Evolutionary conservation across 2,113 vertebrate genomes (phyloP), one percentile per base, ranked within the genome.

Genomic region (Ammodytes dubius): DNA sequence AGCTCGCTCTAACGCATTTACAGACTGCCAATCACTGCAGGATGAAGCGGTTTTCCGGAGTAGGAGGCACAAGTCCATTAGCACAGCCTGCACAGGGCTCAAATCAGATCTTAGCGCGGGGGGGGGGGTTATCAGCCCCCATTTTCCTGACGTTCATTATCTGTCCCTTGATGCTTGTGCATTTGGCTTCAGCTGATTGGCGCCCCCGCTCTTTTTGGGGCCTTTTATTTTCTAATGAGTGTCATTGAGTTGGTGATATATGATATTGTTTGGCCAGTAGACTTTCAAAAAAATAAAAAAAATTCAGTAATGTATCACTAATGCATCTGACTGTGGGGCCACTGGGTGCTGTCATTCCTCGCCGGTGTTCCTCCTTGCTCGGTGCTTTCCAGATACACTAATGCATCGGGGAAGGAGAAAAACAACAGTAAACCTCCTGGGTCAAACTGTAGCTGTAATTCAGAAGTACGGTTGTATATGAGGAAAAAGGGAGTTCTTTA

Each of bases 11-110:
- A 92, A 87, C 88, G 66, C 91, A 88, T 91, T 95, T 93, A 92
- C 80, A 73, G 93, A 52, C 90, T 93, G 94, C 91, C 95, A 94
- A 94, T 95, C 95, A 94, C 75, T 64, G 87, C 79, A 27, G 79
- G 90, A 90, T 90, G 87, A 94, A 92, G 92, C 89, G 90, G 75
- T 90, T 91, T 95, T 95, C 95, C 92, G 94, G 95, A 93, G 92
- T 90, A 68, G 84, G 91, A 93, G 94, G 93, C 91, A 92, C 90
- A 91, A 83, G 90, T 94, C 94, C 95, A 95, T 95, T 95, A 95
- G 94, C 84, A 66, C 82, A 52, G 27, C 27, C 27, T 27, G 27
- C 27, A 27, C 27, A 27, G 27, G 79, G 73, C 90, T 91, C 89
- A 94, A 95, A 95, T 94, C 92, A 92, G 91, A 94, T 95, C 91